These are phyloP conservation scores for Anagrus nilaparvatae DNA, from an alignment of 1,140 invertebrate species.

Conservation along the genomic window DNA sequence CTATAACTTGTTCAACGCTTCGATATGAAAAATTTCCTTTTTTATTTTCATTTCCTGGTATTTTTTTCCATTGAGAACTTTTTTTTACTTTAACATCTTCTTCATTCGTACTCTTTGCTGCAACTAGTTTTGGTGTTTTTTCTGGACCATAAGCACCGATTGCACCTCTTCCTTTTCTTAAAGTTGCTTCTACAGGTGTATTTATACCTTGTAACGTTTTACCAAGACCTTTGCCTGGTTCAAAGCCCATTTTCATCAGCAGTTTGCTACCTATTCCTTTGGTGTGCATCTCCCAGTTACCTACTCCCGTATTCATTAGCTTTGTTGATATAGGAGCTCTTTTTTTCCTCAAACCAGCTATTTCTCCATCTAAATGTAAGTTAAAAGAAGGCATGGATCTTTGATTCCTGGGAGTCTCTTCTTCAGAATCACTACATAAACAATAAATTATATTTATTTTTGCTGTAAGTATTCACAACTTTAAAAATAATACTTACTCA, in stretches of 20 bases:
- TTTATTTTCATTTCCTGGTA: conserved; percentile 48
- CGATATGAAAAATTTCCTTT: conserved; percentile 75
- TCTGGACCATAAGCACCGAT: conserved; percentile 85
- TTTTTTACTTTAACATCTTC: conserved; percentile 47
- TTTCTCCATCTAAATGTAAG: conserved; percentile 36
- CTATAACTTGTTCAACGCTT: conserved; percentile 87
- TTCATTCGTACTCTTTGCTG: conserved; percentile 49
- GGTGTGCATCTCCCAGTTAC: conserved; percentile 88
- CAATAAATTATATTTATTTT: conserved; percentile 3
- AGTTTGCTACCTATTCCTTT: conserved; percentile 93
- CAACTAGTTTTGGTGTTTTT: conserved; percentile 42
- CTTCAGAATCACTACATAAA: conserved; percentile 42
- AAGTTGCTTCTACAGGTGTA: conserved; percentile 84
- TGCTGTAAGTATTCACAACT: not conserved
- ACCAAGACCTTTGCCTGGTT: conserved; percentile 93
- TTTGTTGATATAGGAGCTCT: conserved; percentile 38
- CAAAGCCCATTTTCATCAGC: conserved; percentile 88
- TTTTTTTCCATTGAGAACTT: conserved; percentile 50
- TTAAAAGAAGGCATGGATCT: conserved; percentile 6
- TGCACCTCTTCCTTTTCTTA: conserved; percentile 86
- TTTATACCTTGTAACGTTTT: conserved; percentile 92
- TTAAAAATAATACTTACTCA: conserved; percentile 15
- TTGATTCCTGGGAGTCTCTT: conserved; percentile 23
- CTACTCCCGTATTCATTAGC: conserved; percentile 56
- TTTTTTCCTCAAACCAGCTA: conserved; percentile 56